Evolutionary conservation across 2,797 vertebrate species (phyloP), one percentile per base, ranked within the genome.

Genomic region (Galaxias olidus): DNA sequence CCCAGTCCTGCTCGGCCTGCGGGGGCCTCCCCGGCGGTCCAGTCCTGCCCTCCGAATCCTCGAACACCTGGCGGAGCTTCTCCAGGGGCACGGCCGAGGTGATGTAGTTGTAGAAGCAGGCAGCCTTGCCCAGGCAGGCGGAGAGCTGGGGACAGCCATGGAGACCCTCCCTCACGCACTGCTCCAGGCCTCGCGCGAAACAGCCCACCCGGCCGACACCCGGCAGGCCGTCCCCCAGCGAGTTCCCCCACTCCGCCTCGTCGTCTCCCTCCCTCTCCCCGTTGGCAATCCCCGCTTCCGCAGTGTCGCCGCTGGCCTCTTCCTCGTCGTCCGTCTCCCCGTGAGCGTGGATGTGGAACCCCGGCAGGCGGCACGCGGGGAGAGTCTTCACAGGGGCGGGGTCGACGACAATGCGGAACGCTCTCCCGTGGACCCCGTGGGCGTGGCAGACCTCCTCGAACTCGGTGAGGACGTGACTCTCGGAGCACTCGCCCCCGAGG

Each of bases 381-480:
- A 59, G 53, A 5, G 75, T 74, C 14, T 79, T 64, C 8, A 80
- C 63, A 14, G 79, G 75, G 10, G 76, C 78, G 14, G 82, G 72
- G 70, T 93, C 91, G 0, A 88, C 88, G 1, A 93, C 88, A 0
- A 93, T 83, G 4, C 91, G 85, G 59, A 92, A 93, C 0, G 91
- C 91, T 75, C 87, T 87, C 12, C 90, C 92, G 0, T 88, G 84
- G 58, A 93, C 85, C 1, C 86, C 88, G 2, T 93, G 89, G 19
- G 87, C 89, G 49, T 90, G 90, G 41, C 90, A 93, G 1, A 93
- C 88, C 72, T 93, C 91, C 12, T 92, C 89, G 41, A 92, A 92
- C 56, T 93, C 91, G 0, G 87, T 81, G 9, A 93, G 85, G 58
- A 93, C 81, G 0, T 84, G 90, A 64, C 72, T 88, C 13, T 81